A percentile compares a stretch with the other conserved stretches of the same genome.
Conservation (phyloP, 2,113 vertebrate species). For the Calypte anna region DNA sequence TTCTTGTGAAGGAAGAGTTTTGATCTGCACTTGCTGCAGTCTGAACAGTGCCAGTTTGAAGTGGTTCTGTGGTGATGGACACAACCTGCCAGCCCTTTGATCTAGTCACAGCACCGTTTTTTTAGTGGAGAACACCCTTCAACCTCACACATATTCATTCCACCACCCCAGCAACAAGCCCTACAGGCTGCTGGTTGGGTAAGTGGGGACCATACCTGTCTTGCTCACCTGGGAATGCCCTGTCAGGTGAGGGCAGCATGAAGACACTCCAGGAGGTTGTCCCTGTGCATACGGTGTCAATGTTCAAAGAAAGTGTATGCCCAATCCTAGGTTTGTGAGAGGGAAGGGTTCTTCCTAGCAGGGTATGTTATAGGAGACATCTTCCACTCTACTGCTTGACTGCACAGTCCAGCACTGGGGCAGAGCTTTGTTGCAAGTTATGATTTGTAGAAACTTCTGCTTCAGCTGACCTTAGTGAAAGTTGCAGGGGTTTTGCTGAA, state of each 20-base stretch:
- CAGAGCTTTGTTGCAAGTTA: background rate
- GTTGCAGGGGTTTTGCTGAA: background rate
- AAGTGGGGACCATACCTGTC: no score
- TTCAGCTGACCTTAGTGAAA: background rate
- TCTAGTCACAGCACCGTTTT: background rate
- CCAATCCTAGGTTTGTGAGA: background rate
- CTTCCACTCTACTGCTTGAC: background rate
- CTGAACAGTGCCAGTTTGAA: background rate
- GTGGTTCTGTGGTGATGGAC: rapidly evolving
- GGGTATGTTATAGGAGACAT: background rate
- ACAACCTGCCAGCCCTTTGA: background rate
- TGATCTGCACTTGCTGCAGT: background rate
- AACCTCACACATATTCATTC: background rate
- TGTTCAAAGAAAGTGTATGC: background rate
- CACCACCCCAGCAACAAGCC: background rate
- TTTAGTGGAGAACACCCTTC: background rate
- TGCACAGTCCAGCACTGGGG: background rate
- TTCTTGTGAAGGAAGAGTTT: background rate
- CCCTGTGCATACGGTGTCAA: background rate
- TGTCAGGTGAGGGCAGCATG: rapidly evolving
- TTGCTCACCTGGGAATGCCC: background rate
- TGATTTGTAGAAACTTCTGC: background rate
- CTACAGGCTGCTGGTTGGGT: background rate
- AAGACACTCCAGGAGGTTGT: background rate
- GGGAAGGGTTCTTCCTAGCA: background rate